Base-by-base conservation (phyloP, 2,113 vertebrate genomes). In the Cisticola juncidis region DNA sequence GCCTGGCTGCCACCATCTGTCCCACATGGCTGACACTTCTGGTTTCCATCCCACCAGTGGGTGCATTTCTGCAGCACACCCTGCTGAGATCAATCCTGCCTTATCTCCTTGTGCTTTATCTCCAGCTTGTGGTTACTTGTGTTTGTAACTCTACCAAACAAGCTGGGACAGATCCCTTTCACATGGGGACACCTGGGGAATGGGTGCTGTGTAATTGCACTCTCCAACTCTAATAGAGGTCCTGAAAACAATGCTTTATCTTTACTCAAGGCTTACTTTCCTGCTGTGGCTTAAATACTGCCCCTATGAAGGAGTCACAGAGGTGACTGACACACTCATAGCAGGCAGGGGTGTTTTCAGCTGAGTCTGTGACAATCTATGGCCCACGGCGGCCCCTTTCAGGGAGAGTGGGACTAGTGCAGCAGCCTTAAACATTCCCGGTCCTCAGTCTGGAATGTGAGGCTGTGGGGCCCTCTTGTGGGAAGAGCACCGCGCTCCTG, bases 401-500 rank as follows among this genome's bases (percentile, higher is more conserved):
- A 8, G 50, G 13, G 21, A 29, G 12, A 2, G 9, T 5, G 18
- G 48, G 36, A 36, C n/a, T 14, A 8, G 50, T 0, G 24, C 60
- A 3, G 9, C 44, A 44, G 6, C 20, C 18, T 21, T 5, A 17
- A 61, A 2, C 14, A 26, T 1, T 25, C 28, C n/a, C 1, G 33
- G 10, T 0, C 64, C 62, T 14, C 2, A 8, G 10, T 3, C 21
- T 42, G 44, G 72, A 94, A 48, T 68, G 45, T 57, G 33, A 81
- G 50, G 80, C 60, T 95, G 40, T 9, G 76, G 80, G n/a, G 92
- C 94, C 96, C 92, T 96, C 96, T 93, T 53, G 94, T 86, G 96
- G 95, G 76, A 14, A 29, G 36, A 44, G 53, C 50, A 2, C 15
- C 42, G 44, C 65, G 79, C 18, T 45, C 23, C 56, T 53, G 31